Percentiles rank a stretch among this genome's conserved stretches.
These are phyloP conservation scores for Drosophila insularis DNA, from an alignment of 1,140 invertebrate species.

Conservation along the genomic window DNA sequence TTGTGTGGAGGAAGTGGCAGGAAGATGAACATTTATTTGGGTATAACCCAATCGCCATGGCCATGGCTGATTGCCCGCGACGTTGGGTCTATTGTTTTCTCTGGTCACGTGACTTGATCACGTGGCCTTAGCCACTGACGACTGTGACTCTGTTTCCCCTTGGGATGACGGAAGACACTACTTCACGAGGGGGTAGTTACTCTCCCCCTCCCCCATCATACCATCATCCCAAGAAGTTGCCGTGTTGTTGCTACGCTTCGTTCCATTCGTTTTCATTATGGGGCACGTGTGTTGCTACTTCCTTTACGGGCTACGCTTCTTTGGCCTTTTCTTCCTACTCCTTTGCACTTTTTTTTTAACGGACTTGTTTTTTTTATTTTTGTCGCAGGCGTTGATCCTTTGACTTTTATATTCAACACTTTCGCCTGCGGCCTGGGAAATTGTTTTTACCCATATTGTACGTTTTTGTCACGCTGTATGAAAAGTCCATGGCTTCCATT, in stretches of 20 bases:
- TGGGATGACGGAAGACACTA: constrained; percentile 41
- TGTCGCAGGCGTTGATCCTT: constrained; percentile 74
- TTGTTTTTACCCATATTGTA: constrained; percentile 65
- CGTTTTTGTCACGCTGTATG: constrained; percentile 68
- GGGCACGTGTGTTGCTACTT: constrained; percentile 62
- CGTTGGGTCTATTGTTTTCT: constrained; percentile 68
- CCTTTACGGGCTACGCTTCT: constrained; percentile 11
- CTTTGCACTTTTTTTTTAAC: neutral
- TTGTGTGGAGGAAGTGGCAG: constrained; percentile 23
- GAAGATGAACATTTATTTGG: constrained; percentile 68
- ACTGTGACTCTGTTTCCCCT: constrained; percentile 57
- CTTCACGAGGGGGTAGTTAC: constrained; percentile 32
- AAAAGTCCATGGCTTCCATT: neutral
- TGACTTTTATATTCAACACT: constrained; percentile 77
- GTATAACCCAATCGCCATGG: constrained; percentile 44
- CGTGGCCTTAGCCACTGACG: constrained; percentile 57
- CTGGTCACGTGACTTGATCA: constrained; percentile 58
- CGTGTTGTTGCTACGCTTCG: constrained; percentile 39
- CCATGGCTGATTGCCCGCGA: constrained; percentile 67
- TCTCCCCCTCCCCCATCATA: neutral
- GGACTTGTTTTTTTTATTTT: constrained; percentile 34
- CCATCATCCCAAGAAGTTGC: neutral
- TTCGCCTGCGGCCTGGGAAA: constrained; percentile 67
- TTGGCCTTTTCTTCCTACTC: neutral
- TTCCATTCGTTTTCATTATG: constrained; percentile 66